phyloP scores from a whole-genome alignment of 1,140 invertebrate species.

The Xylocopa sonorina region DNA sequence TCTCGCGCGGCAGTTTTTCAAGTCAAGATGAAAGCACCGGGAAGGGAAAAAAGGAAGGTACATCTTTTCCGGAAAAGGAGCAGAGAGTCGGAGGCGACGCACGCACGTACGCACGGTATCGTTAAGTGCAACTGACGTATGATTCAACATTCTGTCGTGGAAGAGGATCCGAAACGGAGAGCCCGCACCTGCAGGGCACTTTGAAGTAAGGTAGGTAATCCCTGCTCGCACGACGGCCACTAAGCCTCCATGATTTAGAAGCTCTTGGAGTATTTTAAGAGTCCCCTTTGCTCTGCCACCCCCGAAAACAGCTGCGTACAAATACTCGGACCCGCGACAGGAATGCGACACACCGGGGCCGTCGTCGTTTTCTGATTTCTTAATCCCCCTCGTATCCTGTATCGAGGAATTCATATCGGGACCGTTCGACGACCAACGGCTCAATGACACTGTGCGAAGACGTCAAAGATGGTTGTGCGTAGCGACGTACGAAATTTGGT shows the following conservation, averaged over 20 bases:
- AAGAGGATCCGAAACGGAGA: slow-evolving; percentile 72
- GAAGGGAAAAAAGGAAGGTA: not conserved
- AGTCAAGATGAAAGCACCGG: too few species aligned
- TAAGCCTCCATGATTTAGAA: slow-evolving; percentile 82
- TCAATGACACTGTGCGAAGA: not conserved
- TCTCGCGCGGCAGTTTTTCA: not conserved
- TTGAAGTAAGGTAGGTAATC: slow-evolving; percentile 81
- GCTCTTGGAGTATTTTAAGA: slow-evolving; percentile 81
- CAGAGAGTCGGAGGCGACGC: slow-evolving; percentile 46
- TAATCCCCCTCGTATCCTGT: slow-evolving; percentile 2
- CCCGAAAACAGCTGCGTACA: slow-evolving; percentile 63
- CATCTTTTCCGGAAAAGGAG: slow-evolving; percentile 48
- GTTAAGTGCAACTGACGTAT: slow-evolving; percentile 71
- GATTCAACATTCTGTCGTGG: slow-evolving; percentile 76
- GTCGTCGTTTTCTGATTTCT: slow-evolving; percentile 43
- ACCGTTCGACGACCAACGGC: not conserved
- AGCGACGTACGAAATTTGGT: too few species aligned
- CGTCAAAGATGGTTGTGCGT: too few species aligned
- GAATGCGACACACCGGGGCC: slow-evolving; percentile 58
- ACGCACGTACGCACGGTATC: slow-evolving; percentile 56
- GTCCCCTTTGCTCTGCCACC: slow-evolving; percentile 71
- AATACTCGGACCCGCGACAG: slow-evolving; percentile 47
- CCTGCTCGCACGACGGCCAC: slow-evolving; percentile 77
- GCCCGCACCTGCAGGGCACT: slow-evolving; percentile 80
- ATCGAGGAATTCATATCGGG: slow-evolving; percentile 4